Evolutionary conservation across 2,797 vertebrate species (phyloP), one percentile per base, ranked within the genome.

Genomic region (Mormyrops boulengeri): DNA sequence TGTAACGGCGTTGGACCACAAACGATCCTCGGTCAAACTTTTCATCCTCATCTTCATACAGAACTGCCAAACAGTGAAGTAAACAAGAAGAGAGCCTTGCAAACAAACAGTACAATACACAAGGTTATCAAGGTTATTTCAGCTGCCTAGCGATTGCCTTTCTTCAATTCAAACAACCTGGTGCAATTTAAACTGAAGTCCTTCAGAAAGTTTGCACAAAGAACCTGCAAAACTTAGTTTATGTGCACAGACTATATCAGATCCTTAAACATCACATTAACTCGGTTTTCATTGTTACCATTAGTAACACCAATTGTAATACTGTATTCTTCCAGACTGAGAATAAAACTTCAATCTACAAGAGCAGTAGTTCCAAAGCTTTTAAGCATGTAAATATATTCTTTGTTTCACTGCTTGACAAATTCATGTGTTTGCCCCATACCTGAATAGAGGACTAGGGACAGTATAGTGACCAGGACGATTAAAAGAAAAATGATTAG

Each of bases 1-100:
- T 93, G 88, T 95, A 96, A 88, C 73, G 41, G 0, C 62, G 93
- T 22, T 91, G 88, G n/a, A 93, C 85, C 5, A 49, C 86, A 85
- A 96, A 97, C 7, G 88, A 87, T 0, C 92, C 87, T 4, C 0
- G 2, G 90, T 96, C 93, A 88, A 91, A 96, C 30, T 90, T 90
- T 0, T 96, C 96, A 47, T 97, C 96, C 17, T 0, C 17, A 19
- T 96, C 95, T 1, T 90, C 66, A 0, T 94, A 22, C 1, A 89
- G 9, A 0, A 19, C 95, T 96, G 93, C 17, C 80, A 34, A 89
- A 53, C 90, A 90, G 91, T n/a, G 91, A 5, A 85, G 7, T 60
- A 8, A 49, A 22, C 38, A 30, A 52, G 62, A 52, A 34, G n/a
- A 62, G 7, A 12, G 44, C 9, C 82, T 66, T 11, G 7, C 22